A percentile compares a stretch with the other conserved stretches of the same genome.
phyloP scores from a whole-genome alignment of 2,113 vertebrate genomes.

The Strix aluco region DNA sequence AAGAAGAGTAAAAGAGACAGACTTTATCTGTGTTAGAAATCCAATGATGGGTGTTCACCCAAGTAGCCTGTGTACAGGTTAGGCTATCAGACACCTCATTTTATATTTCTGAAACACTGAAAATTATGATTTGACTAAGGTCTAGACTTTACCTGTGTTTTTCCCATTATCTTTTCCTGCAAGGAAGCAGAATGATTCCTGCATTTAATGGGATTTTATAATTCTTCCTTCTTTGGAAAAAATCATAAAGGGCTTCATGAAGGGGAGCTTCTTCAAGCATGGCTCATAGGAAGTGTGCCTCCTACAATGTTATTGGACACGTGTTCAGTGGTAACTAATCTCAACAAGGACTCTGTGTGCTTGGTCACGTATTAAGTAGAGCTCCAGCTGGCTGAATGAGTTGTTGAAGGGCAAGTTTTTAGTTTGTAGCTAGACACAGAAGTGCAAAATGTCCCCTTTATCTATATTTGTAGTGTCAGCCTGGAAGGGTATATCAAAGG shows the following conservation, averaged over 20 bases:
- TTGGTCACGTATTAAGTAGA: not conserved
- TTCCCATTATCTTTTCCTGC: not conserved
- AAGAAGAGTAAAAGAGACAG: not conserved
- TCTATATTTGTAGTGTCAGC: not conserved
- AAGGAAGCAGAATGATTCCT: not conserved
- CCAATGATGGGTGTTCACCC: not conserved
- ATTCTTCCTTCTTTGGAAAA: not conserved
- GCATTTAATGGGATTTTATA: not conserved
- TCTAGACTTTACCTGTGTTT: not conserved
- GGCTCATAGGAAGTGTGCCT: not conserved
- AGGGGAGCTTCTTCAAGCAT: not conserved
- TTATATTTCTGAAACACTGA: not conserved
- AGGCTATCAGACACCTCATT: not conserved
- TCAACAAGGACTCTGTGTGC: not conserved
- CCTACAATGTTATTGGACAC: not conserved
- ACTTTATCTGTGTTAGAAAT: not conserved
- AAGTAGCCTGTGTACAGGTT: not conserved
- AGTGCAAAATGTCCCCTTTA: not conserved
- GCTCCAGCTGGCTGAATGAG: not conserved
- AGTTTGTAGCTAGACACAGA: not conserved
- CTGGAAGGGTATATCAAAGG: not conserved
- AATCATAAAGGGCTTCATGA: not conserved
- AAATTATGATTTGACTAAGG: not conserved
- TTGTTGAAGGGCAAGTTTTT: slow-evolving; percentile 17
- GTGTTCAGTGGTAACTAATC: not conserved